Evolutionary conservation across 2,888 invertebrate species (phyloP).

Genomic region (Trilocha varians): DNA sequence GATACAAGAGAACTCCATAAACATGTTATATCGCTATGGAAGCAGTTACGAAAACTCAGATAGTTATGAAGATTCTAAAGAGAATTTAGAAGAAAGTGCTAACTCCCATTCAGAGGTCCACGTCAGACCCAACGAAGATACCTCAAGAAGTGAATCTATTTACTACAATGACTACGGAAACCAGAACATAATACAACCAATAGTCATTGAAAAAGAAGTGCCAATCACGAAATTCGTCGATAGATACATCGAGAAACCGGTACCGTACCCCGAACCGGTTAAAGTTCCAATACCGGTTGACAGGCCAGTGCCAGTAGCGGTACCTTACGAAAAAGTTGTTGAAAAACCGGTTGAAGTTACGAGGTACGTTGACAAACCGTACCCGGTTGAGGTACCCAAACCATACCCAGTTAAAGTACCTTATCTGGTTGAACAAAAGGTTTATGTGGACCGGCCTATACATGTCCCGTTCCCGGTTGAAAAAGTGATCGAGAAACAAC

Average conservation of each 20-base stretch:
- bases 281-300: conserved; percentile 50
- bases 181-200: conserved; percentile 54
- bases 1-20: conserved; percentile 42
- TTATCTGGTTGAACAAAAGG: conserved; percentile 62
- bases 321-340: conserved; percentile 65
- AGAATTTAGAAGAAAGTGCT: conserved; percentile 45
- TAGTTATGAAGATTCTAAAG: conserved; percentile 29
- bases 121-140: conserved; percentile 34
- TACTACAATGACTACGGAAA: conserved; percentile 36
- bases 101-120: conserved; percentile 41
- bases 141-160: conserved; percentile 35
- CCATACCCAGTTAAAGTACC: conserved; percentile 70
- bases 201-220: conserved; percentile 60
- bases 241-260: conserved; percentile 55
- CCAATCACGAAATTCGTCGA: conserved; percentile 61
- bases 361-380: conserved; percentile 71
- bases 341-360: conserved; percentile 70
- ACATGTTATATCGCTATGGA: conserved; percentile 37
- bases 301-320: conserved; percentile 55
- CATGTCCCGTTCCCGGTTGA: conserved; percentile 66
- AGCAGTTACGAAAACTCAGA: conserved; percentile 42
- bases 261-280: conserved; percentile 53
- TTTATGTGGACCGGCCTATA: conserved; percentile 66
- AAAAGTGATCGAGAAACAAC: conserved; percentile 67
- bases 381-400: conserved; percentile 66